Conservation (phyloP, 2,888 invertebrate species). For the Nomada ferruginata region DNA sequence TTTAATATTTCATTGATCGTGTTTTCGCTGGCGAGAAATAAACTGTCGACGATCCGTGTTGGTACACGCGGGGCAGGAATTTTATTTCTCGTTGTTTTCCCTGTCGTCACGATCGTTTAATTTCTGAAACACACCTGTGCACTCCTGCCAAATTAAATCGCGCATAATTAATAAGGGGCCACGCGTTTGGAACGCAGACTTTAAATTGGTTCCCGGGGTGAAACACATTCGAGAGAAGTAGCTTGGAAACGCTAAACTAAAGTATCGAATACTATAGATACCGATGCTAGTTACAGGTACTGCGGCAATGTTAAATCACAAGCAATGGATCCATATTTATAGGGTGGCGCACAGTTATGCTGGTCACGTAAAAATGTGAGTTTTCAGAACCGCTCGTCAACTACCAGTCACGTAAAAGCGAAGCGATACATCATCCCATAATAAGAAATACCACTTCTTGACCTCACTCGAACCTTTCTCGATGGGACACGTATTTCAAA, state of each 20-base stretch:
- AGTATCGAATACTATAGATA: not conserved
- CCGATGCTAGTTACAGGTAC: not conserved
- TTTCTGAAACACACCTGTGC: too few species aligned
- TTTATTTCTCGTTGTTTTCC: not conserved
- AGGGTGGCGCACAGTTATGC: not conserved
- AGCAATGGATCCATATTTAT: not conserved
- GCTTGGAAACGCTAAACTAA: not conserved
- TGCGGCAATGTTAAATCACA: not conserved
- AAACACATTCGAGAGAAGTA: not conserved
- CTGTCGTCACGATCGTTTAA: constrained; percentile 1
- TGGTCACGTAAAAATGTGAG: constrained; percentile 5
- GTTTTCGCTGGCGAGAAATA: constrained; percentile 2
- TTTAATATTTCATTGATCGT: constrained; percentile 39
- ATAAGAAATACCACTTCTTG: not conserved
- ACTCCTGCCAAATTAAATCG: too few species aligned
- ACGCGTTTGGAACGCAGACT: too few species aligned
- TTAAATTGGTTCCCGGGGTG: not conserved
- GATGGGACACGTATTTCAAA: not conserved
- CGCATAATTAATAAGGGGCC: too few species aligned
- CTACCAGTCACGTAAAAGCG: constrained; percentile 2
- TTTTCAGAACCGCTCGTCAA: not conserved
- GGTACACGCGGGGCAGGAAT: too few species aligned
- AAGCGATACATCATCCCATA: constrained; percentile 1
- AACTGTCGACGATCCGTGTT: constrained; percentile 15
- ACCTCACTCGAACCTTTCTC: not conserved